These are phyloP conservation scores for Philypnodon macrostomus DNA, from an alignment of 2,797 vertebrate species.

Conservation along the genomic window DNA sequence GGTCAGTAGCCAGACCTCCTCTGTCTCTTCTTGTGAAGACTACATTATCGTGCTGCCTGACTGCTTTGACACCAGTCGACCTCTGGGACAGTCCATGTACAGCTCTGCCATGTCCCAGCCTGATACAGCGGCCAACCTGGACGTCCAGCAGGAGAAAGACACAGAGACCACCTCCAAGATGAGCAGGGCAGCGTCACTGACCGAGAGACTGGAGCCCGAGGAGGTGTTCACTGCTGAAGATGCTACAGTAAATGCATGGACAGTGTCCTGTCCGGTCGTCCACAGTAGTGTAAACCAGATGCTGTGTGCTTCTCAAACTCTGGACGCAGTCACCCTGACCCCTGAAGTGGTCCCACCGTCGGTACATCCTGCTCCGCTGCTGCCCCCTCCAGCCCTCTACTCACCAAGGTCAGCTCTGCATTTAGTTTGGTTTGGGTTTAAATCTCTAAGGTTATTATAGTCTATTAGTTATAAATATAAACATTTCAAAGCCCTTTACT, in stretches of 20 bases:
- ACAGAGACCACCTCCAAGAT: slow-evolving; percentile 42
- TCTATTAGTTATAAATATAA: too few relatives aligned
- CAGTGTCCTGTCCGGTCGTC: slow-evolving; percentile 20
- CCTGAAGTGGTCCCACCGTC: slow-evolving; percentile 70
- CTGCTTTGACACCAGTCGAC: slow-evolving; percentile 95
- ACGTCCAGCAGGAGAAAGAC: slow-evolving; percentile 33
- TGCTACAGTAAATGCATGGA: slow-evolving; percentile 17
- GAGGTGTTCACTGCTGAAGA: slow-evolving; percentile 30
- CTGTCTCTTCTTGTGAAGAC: slow-evolving; percentile 87
- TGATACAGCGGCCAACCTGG: slow-evolving; percentile 52
- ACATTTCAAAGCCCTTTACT: too few relatives aligned
- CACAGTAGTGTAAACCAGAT: slow-evolving; percentile 74
- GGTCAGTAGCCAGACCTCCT: slow-evolving; percentile 89
- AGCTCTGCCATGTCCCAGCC: slow-evolving; percentile 90
- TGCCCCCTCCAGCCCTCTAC: slow-evolving; percentile 63
- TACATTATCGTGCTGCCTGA: slow-evolving; percentile 94
- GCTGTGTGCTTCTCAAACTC: slow-evolving; percentile 78
- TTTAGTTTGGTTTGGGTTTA: background rate
- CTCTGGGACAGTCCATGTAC: slow-evolving; percentile 92
- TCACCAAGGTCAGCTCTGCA: slow-evolving; percentile 71
- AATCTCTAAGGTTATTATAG: background rate
- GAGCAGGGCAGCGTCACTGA: slow-evolving; percentile 12
- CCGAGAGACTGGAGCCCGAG: slow-evolving; percentile 31
- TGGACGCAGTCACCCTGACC: slow-evolving; percentile 76
- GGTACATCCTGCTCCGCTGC: slow-evolving; percentile 47